Base-by-base conservation (phyloP, 2,113 vertebrate genomes). In the Eupsittula cactorum region DNA sequence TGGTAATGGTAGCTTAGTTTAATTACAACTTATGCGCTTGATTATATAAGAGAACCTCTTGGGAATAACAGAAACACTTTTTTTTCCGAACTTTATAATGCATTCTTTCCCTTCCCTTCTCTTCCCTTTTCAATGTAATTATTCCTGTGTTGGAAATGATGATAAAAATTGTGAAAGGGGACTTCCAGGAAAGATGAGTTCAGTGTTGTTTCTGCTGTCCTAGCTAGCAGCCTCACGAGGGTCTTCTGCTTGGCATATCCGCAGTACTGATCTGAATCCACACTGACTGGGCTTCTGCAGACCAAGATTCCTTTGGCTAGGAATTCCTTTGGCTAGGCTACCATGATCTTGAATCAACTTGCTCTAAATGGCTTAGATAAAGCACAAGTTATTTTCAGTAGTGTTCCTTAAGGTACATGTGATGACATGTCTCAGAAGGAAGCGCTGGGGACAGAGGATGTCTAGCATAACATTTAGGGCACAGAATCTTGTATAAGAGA, bases 1-100 rank as follows among this genome's bases (percentile, higher is more conserved):
- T 42, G 86, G 44, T 82, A 90, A 93, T 82, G 64, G 82, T 86
- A 83, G 50, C 89, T 96, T 39, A 13, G 67, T 92, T 93, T 95
- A 95, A 90, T 97, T 93, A 75, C 7, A 9, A 31, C 52, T 47
- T 57, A 69, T 63, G 39, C 85, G 76, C 65, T 81, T 89, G 77
- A 65, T 97, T 84, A 44, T 50, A 19, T 90, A 57, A 68, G 41
- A 86, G 60, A 52, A 57, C 52, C 50, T 94, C 77, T 78, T 42
- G 60, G 57, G 82, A 90, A 9, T 73, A 59, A 64, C 41, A 42
- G 10, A 50, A 90, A 69, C 27, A 27, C 35, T 69, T 92, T 84
- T 84, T 60, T 57, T 76, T 33, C 52, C 47, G 50, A 92, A 88
- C 49, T 69, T 69, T 52, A 27, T 83, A 88, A 81, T 71, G 62